Base-by-base conservation (phyloP, 1,140 invertebrate species). In the Daktulosphaira vitifoliae region DNA sequence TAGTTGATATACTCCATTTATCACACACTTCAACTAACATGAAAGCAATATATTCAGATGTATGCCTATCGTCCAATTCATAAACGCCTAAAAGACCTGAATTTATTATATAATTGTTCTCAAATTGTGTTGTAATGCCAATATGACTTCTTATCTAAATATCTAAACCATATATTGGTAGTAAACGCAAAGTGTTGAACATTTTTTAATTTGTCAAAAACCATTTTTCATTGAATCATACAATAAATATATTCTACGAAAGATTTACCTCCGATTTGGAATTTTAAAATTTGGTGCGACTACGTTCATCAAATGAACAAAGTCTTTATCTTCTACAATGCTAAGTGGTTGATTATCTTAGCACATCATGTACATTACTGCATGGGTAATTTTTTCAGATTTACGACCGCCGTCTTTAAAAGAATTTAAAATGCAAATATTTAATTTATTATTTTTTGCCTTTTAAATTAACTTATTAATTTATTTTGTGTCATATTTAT, bases 311-410 rank as follows among this genome's bases (percentile, higher is more conserved):
- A 76, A 66, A 68, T 71, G 68, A 20, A 65, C 50, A 64, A 77
- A 78, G 11, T 73, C 72, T 64, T 74, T 70, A 68, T 73, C 73
- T 70, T 77, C 71, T 53, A 76, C 71, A 9, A 72, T 71, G 49
- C 66, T 68, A 53, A 76, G 73, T 42, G 74, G 72, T 66, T 73
- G 68, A 70, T 72, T 42, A 65, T 75, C 73, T 69, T 72, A 74
- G 56, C 71, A 73, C 9, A 75, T 71, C 72, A 77, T 74, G 48
- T 67, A 68, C n/a, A 68, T 25, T 37, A 68, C 64, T 26, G 65
- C 68, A 62, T 67, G 53, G 18, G 53, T 68, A 33, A 68, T 65
- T 64, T 56, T 22, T 50, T 50, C 25, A 50, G 20, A 22, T 50
- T 26, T 22, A 9, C 11, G 20, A 26, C 48, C 16, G 20, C 48